Evolutionary conservation across 1,140 invertebrate genomes (phyloP), one percentile per base, ranked within the genome.

Genomic region (Proctacanthus coquilletti): DNA sequence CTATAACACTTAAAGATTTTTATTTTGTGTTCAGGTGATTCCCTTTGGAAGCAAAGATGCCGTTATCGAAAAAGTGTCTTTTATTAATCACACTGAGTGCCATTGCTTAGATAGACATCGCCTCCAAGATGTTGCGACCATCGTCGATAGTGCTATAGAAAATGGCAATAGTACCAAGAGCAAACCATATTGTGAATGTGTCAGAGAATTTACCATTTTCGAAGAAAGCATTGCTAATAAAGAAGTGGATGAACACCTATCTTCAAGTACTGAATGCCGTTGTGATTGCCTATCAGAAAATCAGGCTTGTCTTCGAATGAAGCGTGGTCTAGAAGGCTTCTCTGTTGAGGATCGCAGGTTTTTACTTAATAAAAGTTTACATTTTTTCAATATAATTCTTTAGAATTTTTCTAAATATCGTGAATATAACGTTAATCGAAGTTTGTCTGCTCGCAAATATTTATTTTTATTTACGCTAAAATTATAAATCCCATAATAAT

Each of bases 1-100:
- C n/a, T n/a, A n/a, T 8, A 25, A 25, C n/a, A 6, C n/a, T 8
- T 25, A 8, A 25, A 25, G n/a, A 25, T 25, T 53, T 75, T 79
- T 25, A 25, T 25, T 25, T n/a, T 25, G 6, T 25, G 6, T 8
- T 25, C 6, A 25, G 23, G 23, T 25, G 6, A n/a, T 25, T 8
- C 23, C 23, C 6, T 25, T 25, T 8, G 23, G 23, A 8, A 25
- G 6, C n/a, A 25, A 25, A 25, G 23, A 25, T 8, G 6, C 23
- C n/a, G n/a, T 25, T 25, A n/a, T 25, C n/a, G 23, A 25, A 25
- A 25, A 6, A 25, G 6, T 25, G n/a, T 25, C 23, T 8, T 25
- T 25, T 25, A n/a, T 8, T 8, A 25, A 25, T 25, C 23, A 25
- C n/a, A 25, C 23, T 25, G 23, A 25, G n/a, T 25, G 23, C n/a